Base-by-base conservation (phyloP, 30 jellyfish, hydroid and myxozoan genomes). In the Mastigias papua region DNA sequence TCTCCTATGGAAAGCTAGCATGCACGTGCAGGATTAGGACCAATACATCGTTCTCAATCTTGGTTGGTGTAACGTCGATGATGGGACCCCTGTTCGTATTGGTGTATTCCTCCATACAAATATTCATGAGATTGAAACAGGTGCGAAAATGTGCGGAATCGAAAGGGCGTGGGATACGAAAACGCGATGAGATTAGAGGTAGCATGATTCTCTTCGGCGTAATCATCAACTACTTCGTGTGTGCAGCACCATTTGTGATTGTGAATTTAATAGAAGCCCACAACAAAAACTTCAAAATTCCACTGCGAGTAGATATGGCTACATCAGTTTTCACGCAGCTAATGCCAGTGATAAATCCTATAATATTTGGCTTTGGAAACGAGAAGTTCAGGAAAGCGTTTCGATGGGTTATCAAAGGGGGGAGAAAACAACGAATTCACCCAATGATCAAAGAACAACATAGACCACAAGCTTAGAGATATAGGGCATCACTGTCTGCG, bases 281-380 rank as follows among this genome's bases (percentile, higher is more conserved):
- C 21, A 49, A 15, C 16, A 25, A 34, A 21, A 68, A 21, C 19
- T 72, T 72, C 23, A 49, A n/a, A 21, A 72, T 72, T 0, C 68
- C 83, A 15, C 22, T 72, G 3, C 83, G 83, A 10, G 67, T 35
- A 6, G 83, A 72, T 23, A 35, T 35, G 6, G 83, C 83, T 16
- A 72, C 83, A 26, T 48, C 83, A 16, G 35, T 72, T 0, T 34
- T 72, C 63, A 37, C 83, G 1, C 83, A 72, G 83, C n/a, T 72
- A 42, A 72, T 72, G 83, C 83, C 83, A 11, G 83, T 48, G 17
- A 37, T 72, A 10, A 72, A 72, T 27, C 83, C 83, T 5, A 46
- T 72, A 68, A 34, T 72, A 21, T 72, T 72, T 27, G 83, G 83
- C 7, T 72, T 72, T n/a, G 83, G 83, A 23, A 72, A 72, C 35